Evolutionary conservation across 2,797 vertebrate genomes (phyloP).

Genomic region (Typhlichthys subterraneus): DNA sequence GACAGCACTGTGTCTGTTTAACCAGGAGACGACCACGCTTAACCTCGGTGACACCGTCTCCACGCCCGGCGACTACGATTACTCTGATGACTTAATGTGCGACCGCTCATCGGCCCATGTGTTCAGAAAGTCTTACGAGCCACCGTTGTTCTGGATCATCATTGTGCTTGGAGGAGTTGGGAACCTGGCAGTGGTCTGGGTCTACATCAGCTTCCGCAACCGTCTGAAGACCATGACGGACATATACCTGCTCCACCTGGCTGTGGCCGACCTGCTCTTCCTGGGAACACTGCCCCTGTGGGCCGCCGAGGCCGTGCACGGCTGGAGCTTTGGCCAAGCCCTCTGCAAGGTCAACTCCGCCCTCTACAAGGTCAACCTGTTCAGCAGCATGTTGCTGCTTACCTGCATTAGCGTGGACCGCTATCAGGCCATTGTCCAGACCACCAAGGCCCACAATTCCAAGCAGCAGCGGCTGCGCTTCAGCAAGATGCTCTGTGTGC

Average conservation of each 20-base stretch:
- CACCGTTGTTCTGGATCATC: conserved; percentile 81
- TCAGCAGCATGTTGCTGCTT: conserved; percentile 85
- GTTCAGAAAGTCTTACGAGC: conserved; percentile 78
- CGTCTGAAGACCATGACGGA: conserved; percentile 86
- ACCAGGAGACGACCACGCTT: background rate
- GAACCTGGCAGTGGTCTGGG: conserved; percentile 82
- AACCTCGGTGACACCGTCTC: conserved; percentile 7
- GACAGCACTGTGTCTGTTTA: background rate
- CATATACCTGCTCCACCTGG: conserved; percentile 84
- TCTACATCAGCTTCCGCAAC: conserved; percentile 79
- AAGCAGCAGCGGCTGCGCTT: conserved; percentile 67
- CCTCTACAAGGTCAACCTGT: conserved; percentile 89
- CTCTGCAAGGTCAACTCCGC: conserved; percentile 82
- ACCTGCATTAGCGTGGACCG: conserved; percentile 88
- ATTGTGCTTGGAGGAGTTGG: conserved; percentile 77
- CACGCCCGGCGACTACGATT: conserved; percentile 9
- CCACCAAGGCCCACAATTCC: conserved; percentile 72
- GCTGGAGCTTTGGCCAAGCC: conserved; percentile 80
- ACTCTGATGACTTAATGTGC: conserved; percentile 54
- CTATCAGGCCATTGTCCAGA: conserved; percentile 83
- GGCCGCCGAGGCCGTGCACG: conserved; percentile 74
- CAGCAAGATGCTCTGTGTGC: conserved; percentile 75
- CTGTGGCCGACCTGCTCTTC: conserved; percentile 86
- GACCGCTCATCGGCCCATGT: conserved; percentile 62
- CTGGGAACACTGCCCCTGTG: conserved; percentile 87